A percentile compares a stretch with the other conserved stretches of the same genome.
These are phyloP conservation scores for Mellilla xanthometata DNA, from an alignment of 2,888 invertebrate species.

Conservation along the genomic window DNA sequence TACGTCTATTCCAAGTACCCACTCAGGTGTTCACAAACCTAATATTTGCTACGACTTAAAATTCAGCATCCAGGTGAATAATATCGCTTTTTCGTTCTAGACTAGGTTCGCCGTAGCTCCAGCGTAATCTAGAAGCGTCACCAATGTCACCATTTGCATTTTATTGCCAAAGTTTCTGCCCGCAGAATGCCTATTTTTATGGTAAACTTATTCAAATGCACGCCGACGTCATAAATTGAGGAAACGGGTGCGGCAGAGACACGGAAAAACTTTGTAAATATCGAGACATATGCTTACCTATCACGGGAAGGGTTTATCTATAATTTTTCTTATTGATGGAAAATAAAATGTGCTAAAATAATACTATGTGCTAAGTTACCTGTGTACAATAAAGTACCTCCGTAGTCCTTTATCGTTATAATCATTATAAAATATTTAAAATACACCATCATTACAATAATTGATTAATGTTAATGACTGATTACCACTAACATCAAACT, in stretches of 20 bases:
- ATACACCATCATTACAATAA: no score
- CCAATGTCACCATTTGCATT: constrained; percentile 77
- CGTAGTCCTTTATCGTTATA: no score
- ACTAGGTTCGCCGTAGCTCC: constrained; percentile 30
- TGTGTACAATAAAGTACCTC: no score
- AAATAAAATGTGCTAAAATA: no score
- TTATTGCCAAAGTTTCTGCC: constrained; percentile 77
- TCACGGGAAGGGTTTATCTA: no score
- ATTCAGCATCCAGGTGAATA: constrained; percentile 18
- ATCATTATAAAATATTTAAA: no score
- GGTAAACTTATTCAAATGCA: constrained; percentile 80
- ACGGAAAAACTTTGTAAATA: constrained; percentile 51
- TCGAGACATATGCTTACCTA: constrained; percentile 16
- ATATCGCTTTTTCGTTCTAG: constrained; percentile 21
- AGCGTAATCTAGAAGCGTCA: constrained; percentile 51
- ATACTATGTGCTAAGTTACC: no score
- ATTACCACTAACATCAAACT: no score
- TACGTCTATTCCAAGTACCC: neutral
- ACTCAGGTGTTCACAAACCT: constrained; percentile 1
- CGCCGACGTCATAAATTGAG: constrained; percentile 72
- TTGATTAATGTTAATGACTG: no score
- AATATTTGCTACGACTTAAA: constrained; percentile 25
- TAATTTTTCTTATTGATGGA: no score
- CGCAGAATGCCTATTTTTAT: constrained; percentile 77
- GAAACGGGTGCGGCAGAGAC: constrained; percentile 67